phyloP scores from a whole-genome alignment of 2,888 invertebrate genomes.

The Blera fallax region DNA sequence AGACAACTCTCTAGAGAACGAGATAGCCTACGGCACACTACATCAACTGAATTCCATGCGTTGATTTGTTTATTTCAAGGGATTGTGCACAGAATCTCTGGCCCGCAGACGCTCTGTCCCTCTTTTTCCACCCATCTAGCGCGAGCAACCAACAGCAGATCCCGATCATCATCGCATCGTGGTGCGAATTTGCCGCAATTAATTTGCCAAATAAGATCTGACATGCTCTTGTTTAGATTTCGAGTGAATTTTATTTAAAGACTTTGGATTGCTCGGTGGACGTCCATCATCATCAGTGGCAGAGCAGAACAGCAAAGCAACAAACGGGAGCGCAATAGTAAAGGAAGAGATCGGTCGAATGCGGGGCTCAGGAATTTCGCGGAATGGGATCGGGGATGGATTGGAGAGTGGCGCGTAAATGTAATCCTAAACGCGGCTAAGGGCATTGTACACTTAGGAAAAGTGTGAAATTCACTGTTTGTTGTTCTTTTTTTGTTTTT shows the following conservation, averaged over 20 bases:
- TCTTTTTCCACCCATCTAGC: constrained; percentile 6
- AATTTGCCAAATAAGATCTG: constrained; percentile 72
- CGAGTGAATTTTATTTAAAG: constrained; percentile 70
- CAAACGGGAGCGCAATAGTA: not conserved
- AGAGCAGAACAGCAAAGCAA: not conserved
- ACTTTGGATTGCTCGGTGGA: constrained; percentile 54
- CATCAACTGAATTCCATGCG: constrained; percentile 44
- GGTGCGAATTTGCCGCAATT: constrained; percentile 71
- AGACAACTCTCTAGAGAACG: not conserved
- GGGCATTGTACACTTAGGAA: constrained; percentile 63
- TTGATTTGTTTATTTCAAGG: constrained; percentile 60
- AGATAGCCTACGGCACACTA: not conserved
- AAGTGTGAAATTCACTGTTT: constrained; percentile 27
- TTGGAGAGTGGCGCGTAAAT: constrained; percentile 30
- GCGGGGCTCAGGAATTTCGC: constrained; percentile 65
- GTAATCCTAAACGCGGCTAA: constrained; percentile 66
- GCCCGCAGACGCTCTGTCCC: not conserved
- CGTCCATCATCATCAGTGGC: constrained; percentile 67
- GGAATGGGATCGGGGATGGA: constrained; percentile 50
- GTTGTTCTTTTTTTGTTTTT: not conserved
- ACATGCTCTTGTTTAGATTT: constrained; percentile 71
- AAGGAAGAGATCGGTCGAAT: constrained; percentile 31
- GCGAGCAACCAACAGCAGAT: constrained; percentile 5
- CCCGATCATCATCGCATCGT: constrained; percentile 68
- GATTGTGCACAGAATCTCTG: constrained; percentile 1